Evolutionary conservation across 2,888 invertebrate genomes (phyloP), one percentile per base, ranked within the genome.

Genomic region (Nasonovia ribisnigri): DNA sequence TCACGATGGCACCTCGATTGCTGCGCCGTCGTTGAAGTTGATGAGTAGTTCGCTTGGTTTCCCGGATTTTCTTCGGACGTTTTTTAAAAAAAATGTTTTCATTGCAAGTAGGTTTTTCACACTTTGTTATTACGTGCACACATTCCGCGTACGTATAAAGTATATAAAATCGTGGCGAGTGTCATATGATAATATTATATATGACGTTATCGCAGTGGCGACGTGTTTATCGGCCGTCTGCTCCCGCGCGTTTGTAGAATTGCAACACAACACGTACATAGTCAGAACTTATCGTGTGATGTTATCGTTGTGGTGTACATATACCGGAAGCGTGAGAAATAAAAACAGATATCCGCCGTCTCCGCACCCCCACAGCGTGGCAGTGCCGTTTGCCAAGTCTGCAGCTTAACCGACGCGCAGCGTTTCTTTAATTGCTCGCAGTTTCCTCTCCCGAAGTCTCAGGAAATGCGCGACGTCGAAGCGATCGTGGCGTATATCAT

Each of bases 401-500:
- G 36, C 48, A 1, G 36, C 6, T 77, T 42, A 77, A 77, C 36
- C 36, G 36, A 20, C 77, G 20, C 67, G n/a, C n/a, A 67, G 36
- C 20, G 36, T 77, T 77, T 77, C 36, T 54, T 24, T 77, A 91
- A 91, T 91, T 91, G 91, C 51, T 51, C 84, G 36, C 51, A 51
- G 91, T 84, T 91, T 91, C 91, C 91, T 77, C 77, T 54, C 54
- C 13, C 84, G n/a, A 42, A 43, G 84, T 54, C 84, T 84, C 86
- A 54, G 91, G 91, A 91, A 91, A 91, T 54, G 84, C 43, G 77
- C 77, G 84, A 51, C 26, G 91, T 42, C 91, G 84, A 42, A 26
- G 91, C 90, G 48, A 77, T n/a, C 24, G 51, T 77, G 20, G 77
- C 77, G 77, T 77, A 77, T 77, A 77, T 20, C 77, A 77, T 36